These are phyloP conservation scores for Chamaedrilus cognettii DNA, from an alignment of 2,888 invertebrate genomes.

Conservation along the genomic window DNA sequence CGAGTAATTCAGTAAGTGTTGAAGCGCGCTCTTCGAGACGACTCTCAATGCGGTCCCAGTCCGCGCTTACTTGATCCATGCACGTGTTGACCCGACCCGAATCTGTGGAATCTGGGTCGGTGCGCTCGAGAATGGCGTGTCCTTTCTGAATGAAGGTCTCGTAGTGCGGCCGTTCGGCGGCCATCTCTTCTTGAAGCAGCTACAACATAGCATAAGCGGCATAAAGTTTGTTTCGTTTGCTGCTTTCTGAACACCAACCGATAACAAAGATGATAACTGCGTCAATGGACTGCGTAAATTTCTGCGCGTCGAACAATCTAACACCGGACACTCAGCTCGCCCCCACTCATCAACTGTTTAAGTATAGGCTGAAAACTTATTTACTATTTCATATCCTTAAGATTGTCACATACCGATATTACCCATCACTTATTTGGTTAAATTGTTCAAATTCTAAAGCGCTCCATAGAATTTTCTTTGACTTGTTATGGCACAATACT, in stretches of 20 bases:
- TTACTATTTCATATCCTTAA: too few relatives aligned
- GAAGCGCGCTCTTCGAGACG: conserved; percentile 87
- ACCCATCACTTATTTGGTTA: too few relatives aligned
- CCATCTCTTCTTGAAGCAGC: conserved; percentile 92
- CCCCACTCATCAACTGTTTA: too few relatives aligned
- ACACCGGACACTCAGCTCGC: too few relatives aligned
- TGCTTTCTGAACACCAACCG: too few relatives aligned
- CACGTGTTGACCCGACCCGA: conserved; percentile 47
- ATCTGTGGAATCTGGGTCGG: conserved; percentile 61
- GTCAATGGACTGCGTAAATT: background rate
- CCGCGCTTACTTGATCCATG: conserved; percentile 69
- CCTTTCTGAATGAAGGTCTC: conserved; percentile 82
- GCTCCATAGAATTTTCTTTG: too few relatives aligned
- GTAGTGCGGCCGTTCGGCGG: conserved; percentile 87
- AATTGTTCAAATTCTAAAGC: too few relatives aligned
- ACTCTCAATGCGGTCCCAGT: conserved; percentile 79
- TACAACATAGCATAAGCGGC: too few relatives aligned
- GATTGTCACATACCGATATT: too few relatives aligned
- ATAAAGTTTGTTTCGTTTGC: too few relatives aligned
- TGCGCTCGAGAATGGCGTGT: conserved; percentile 70
- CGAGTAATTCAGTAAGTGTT: conserved; percentile 86
- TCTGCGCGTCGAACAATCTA: background rate
- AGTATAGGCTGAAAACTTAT: too few relatives aligned
- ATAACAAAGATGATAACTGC: background rate
- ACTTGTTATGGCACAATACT: too few relatives aligned